Conservation (phyloP, 2,797 vertebrate species). For the Melopsittacus undulatus region DNA sequence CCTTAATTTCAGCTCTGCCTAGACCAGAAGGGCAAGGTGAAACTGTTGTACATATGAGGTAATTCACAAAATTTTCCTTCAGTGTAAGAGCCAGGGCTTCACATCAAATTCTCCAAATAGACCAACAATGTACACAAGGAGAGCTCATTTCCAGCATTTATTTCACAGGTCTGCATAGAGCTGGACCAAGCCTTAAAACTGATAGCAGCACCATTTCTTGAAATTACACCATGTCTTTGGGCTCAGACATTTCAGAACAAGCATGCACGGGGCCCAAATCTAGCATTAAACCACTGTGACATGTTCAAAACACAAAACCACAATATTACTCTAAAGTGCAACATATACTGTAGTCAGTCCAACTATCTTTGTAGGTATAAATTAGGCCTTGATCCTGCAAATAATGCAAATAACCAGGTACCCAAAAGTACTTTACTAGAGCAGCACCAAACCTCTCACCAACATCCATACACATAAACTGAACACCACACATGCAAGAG, state of each 20-base stretch:
- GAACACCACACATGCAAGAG: not conserved
- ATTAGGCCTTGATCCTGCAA: not conserved
- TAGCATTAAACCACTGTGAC: not conserved
- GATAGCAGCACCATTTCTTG: not conserved
- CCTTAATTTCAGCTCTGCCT: not conserved
- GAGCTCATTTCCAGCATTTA: not conserved
- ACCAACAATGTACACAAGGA: not conserved
- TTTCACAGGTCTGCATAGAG: not conserved
- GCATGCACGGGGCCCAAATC: not conserved
- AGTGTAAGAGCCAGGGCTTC: not conserved
- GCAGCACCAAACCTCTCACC: not conserved
- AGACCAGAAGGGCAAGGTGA: not conserved
- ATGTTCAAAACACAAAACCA: not conserved
- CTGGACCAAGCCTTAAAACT: not conserved
- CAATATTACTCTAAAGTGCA: not conserved
- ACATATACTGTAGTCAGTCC: not conserved
- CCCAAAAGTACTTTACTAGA: not conserved
- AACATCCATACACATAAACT: not conserved
- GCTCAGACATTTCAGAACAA: not conserved
- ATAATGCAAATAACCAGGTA: not conserved
- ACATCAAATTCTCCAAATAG: not conserved
- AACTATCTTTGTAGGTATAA: not conserved
- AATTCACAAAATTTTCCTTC: not conserved
- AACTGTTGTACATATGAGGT: not conserved
- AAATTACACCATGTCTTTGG: not conserved